phyloP scores from a whole-genome alignment of 1,140 invertebrate species.

The Microplitis demolitor region DNA sequence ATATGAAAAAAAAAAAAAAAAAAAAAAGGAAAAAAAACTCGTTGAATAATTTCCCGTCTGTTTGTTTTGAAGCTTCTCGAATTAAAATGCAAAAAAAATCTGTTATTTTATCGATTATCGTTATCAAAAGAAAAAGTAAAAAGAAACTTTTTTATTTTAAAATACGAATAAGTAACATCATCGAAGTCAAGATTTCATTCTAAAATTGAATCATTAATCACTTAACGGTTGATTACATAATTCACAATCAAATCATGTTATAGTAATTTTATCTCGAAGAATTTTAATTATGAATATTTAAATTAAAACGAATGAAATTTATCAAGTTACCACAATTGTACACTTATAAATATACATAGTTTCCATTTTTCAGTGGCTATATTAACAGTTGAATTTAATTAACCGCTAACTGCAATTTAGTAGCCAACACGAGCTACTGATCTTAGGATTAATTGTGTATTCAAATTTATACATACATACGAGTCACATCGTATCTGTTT shows the following conservation, averaged over 20 bases:
- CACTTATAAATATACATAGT: neutral
- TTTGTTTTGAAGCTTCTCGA: conserved; percentile 12
- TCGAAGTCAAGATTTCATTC: neutral
- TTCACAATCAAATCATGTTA: neutral
- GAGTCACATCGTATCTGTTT: too few relatives aligned
- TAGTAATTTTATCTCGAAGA: too few relatives aligned
- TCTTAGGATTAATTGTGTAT: conserved; percentile 21
- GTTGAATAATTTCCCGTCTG: neutral
- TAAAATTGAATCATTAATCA: neutral
- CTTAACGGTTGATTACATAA: conserved; percentile 6
- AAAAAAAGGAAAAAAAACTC: conserved; percentile 3
- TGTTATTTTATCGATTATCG: neutral
- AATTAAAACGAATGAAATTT: neutral
- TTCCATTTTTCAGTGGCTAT: neutral
- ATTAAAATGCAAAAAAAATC: neutral
- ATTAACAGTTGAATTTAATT: conserved; percentile 27
- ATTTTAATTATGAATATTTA: too few relatives aligned
- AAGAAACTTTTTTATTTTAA: neutral
- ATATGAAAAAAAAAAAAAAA: neutral
- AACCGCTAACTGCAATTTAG: conserved; percentile 23
- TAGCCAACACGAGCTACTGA: conserved; percentile 1
- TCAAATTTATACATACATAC: too few relatives aligned
- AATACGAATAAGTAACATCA: too few relatives aligned
- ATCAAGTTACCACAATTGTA: neutral
- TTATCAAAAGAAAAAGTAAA: neutral